Evolutionary conservation across 2,888 invertebrate genomes (phyloP).

Genomic region (Clitarchus hookeri): DNA sequence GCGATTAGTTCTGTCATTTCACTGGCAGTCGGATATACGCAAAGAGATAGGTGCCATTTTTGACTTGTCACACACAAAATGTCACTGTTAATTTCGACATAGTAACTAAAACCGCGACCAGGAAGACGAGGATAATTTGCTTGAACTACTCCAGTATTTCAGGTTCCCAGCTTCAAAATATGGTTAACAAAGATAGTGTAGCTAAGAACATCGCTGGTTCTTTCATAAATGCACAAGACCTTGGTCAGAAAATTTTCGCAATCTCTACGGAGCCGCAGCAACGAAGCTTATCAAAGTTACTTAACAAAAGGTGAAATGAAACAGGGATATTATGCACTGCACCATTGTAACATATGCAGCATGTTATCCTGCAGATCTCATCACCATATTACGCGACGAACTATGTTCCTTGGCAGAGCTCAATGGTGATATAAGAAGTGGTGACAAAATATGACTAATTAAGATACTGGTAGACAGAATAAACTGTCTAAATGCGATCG

Average conservation of each 20-base stretch:
- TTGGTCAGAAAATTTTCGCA: too few species aligned
- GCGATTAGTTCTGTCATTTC: slow-evolving; percentile 6
- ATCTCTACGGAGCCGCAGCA: neutral
- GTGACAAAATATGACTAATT: neutral
- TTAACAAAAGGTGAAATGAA: neutral
- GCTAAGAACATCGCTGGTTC: neutral
- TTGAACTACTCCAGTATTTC: too few species aligned
- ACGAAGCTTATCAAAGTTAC: neutral
- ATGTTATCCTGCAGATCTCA: neutral
- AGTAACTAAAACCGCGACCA: too few species aligned
- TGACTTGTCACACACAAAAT: too few species aligned
- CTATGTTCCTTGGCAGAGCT: neutral
- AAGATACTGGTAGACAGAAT: neutral
- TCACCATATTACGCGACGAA: neutral
- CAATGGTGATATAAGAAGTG: neutral
- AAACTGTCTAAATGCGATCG: neutral
- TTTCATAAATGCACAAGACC: neutral
- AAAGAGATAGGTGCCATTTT: too few species aligned
- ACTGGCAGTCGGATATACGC: too few species aligned
- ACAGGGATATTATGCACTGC: neutral
- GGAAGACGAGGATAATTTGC: too few species aligned
- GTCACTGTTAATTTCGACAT: too few species aligned
- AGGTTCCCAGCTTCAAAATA: too few species aligned
- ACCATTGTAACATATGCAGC: neutral
- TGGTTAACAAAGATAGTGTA: too few species aligned